Base-by-base conservation (phyloP, 2,113 vertebrate genomes). In the Pithys albifrons region DNA sequence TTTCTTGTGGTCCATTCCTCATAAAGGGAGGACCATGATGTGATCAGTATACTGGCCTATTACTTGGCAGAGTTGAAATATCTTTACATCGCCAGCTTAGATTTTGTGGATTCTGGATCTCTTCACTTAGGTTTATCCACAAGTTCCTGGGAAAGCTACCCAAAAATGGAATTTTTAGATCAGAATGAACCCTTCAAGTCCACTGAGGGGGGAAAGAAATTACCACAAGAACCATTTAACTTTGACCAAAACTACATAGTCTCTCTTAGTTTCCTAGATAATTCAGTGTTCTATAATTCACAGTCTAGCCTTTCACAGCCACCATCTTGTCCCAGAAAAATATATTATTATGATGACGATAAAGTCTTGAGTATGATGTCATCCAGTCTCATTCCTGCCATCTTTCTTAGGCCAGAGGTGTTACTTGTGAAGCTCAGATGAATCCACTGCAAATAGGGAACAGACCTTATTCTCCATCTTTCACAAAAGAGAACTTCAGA, bases 401-500 rank as follows among this genome's bases (percentile, higher is more conserved):
- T 85, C 48, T 82, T 93, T 95, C 80, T 41, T 94, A 99, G 99
- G 97, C 95, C 48, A 98, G 93, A 61, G 97, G 98, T 39, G 87
- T 99, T 91, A 98, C 92, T 78, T 99, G 99, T 93, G 94, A 98
- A 37, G 96, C 98, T 82, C 95, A 94, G 80, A 90, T 98, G 65
- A 98, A 99, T 93, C 98, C 98, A 75, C 95, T 99, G 95, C 97
- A 98, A 78, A 98, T 99, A 57, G 97, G 98, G 33, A 93, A 79
- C 84, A 96, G 77, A 31, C 61, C 92, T 69, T 95, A 98, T 57
- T 78, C 87, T 22, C 88, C 89, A 20, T 98, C 98, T 37, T 99
- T 99, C 96, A 97, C 81, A 1, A 97, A 97, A 37, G 99, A 99
- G 97, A 98, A 95, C 93, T 97, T 99, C 85, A 93, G 95, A 95